Conservation (phyloP, 2,113 vertebrate genomes). For the Hyaena hyaena region DNA sequence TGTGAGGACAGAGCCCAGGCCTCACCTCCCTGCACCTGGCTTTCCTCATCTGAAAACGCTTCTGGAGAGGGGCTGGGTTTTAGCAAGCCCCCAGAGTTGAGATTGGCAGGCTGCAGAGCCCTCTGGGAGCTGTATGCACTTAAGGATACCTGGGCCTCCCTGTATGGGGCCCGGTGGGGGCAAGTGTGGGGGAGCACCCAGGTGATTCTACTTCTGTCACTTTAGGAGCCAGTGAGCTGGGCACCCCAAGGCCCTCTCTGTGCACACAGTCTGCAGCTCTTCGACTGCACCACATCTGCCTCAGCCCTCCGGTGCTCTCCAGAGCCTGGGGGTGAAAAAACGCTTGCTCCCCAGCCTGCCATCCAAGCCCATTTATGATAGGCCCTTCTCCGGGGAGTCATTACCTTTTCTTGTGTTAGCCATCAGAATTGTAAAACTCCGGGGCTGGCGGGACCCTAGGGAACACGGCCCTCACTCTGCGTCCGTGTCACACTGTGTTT, state of each 20-base stretch:
- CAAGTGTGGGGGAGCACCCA: neutral
- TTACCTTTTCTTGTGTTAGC: neutral
- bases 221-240: neutral
- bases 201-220: neutral
- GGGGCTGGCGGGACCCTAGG: neutral
- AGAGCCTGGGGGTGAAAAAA: neutral
- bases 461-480: neutral
- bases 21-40: neutral
- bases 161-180: rapidly evolving
- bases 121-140: neutral
- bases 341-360: neutral
- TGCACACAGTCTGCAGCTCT: rapidly evolving
- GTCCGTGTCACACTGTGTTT: constrained; percentile 1
- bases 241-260: neutral
- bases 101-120: neutral
- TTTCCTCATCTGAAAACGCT: neutral
- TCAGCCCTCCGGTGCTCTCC: neutral
- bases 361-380: neutral
- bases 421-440: neutral
- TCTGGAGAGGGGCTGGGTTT: neutral
- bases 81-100: neutral
- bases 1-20: neutral
- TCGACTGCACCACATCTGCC: rapidly evolving
- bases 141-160: neutral
- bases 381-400: neutral